Percentiles rank a stretch among this genome's conserved stretches.
These are phyloP conservation scores for Tetranychus piercei DNA, from an alignment of 2,888 invertebrate species.

Conservation along the genomic window DNA sequence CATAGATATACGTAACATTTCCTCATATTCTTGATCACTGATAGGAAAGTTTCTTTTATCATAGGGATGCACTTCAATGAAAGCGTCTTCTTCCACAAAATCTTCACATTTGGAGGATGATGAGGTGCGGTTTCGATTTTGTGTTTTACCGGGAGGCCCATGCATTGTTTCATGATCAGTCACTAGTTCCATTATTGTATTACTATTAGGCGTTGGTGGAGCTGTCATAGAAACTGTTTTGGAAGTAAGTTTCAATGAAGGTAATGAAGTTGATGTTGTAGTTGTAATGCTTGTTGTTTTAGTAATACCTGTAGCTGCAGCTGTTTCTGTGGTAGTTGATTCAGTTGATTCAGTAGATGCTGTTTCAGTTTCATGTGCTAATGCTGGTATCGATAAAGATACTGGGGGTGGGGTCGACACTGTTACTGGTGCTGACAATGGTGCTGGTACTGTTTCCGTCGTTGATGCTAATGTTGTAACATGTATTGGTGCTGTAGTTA, in stretches of 20 bases:
- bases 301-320: background rate
- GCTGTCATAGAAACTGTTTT: background rate
- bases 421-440: background rate
- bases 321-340: background rate
- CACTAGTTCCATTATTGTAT: background rate
- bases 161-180: background rate
- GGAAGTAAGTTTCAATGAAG: background rate
- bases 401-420: too few relatives aligned
- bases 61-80: slow-evolving; percentile 16
- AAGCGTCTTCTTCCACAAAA: slow-evolving; percentile 14
- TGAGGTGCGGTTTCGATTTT: slow-evolving; percentile 12
- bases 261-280: background rate
- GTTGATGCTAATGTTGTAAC: too few relatives aligned
- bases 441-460: background rate
- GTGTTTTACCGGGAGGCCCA: background rate
- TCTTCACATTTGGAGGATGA: slow-evolving; percentile 17
- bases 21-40: slow-evolving; percentile 10
- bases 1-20: background rate
- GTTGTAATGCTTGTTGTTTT: background rate
- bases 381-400: too few relatives aligned
- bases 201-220: slow-evolving; percentile 3
- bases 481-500: too few relatives aligned
- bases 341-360: background rate
- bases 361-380: too few relatives aligned
- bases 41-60: slow-evolving; percentile 20